Base-by-base conservation (phyloP, 2,113 vertebrate species). In the Cheirogaleus medius region DNA sequence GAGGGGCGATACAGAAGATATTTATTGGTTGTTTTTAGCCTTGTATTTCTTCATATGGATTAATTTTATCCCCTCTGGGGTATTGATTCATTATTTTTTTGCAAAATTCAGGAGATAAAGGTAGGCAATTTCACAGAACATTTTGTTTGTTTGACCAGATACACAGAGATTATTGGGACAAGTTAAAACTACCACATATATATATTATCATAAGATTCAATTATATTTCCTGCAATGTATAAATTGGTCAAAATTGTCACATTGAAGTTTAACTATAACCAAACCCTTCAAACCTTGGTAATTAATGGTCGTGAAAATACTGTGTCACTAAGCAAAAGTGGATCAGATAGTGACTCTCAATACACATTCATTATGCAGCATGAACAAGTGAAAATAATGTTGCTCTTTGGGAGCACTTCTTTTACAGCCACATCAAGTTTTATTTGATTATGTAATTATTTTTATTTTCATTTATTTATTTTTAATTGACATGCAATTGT, bases 251-350 rank as follows among this genome's bases (percentile, higher is more conserved):
- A 86, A 91, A 63, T 78, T 86, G 29, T 73, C 54, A 90, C 37
- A 88, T 0, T 92, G 85, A 87, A 94, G 60, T 92, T 95, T 47
- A 76, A 32, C 39, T 83, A 81, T 60, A 27, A 32, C 8, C 42
- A 74, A 92, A 14, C 6, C 12, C 27, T 90, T 76, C 49, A 90
- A 73, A 93, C 63, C 34, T 96, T 87, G 23, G 27, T 74, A 88
- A 95, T 96, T 96, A 97, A 60, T 25, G 77, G n/a, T 81, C n/a
- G 92, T 94, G 52, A 94, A 32, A 97, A 91, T 3, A 88, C 1
- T 71, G 32, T 94, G 42, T 74, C 85, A 95, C 66, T 88, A 92
- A 97, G n/a, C 5, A 96, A 97, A 98, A 94, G 23, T 64, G 60
- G 32, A 77, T 12, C 54, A 96, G 77, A 95, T 92, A 23, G 37